Evolutionary conservation across 2,888 invertebrate species (phyloP).

Genomic region (Lapara coniferarum): DNA sequence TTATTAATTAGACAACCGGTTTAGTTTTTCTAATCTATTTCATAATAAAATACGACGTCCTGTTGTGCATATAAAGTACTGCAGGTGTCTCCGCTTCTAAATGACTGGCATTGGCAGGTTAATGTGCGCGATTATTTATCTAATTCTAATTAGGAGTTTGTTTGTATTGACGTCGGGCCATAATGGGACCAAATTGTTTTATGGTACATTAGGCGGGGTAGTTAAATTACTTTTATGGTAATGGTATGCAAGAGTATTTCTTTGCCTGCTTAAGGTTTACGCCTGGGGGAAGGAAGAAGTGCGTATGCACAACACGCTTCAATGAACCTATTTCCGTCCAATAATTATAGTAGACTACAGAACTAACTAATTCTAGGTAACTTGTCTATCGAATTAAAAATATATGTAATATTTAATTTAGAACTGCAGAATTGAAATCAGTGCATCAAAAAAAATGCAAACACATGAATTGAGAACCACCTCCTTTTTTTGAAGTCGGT

Average conservation of each 20-base stretch:
- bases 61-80: constrained; percentile 20
- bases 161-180: neutral
- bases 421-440: too few species aligned
- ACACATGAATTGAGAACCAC: too few species aligned
- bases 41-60: constrained; percentile 22
- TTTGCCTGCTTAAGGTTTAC: too few species aligned
- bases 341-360: too few species aligned
- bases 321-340: neutral
- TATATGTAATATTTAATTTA: too few species aligned
- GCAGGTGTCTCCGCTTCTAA: constrained; percentile 16
- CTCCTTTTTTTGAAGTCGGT: too few species aligned
- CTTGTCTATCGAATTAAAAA: too few species aligned
- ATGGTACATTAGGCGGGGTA: neutral
- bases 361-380: too few species aligned
- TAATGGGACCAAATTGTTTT: neutral
- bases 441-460: too few species aligned
- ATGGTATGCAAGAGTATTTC: too few species aligned
- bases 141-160: constrained; percentile 10
- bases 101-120: constrained; percentile 5
- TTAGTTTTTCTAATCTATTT: constrained; percentile 56
- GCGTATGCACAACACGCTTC: neutral
- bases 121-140: constrained; percentile 18
- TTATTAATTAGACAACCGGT: constrained; percentile 77
- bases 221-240: too few species aligned
- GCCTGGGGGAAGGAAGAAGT: too few species aligned